These are phyloP conservation scores for Apotomis betuletana DNA, from an alignment of 2,888 invertebrate species.

Conservation along the genomic window DNA sequence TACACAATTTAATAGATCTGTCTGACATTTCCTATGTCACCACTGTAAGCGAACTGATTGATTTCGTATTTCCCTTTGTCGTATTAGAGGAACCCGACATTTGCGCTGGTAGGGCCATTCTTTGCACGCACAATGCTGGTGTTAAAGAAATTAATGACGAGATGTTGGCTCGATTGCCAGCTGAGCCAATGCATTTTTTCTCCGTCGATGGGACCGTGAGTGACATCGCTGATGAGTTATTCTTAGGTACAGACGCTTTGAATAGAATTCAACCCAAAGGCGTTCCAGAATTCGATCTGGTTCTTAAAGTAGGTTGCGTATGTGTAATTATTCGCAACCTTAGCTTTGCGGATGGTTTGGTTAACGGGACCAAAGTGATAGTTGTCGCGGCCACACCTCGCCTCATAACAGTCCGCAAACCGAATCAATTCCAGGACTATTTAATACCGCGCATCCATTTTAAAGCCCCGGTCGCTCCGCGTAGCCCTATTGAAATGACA, in stretches of 20 bases:
- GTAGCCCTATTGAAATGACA: too few species aligned
- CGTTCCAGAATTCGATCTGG: constrained; percentile 15
- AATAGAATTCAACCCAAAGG: constrained; percentile 6
- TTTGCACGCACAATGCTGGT: constrained; percentile 16
- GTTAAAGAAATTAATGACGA: not conserved
- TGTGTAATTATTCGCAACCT: constrained; percentile 41
- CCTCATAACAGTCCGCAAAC: constrained; percentile 38
- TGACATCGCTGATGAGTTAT: constrained; percentile 8
- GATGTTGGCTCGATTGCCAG: not conserved
- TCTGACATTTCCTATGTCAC: constrained; percentile 4
- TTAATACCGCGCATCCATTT: constrained; percentile 39
- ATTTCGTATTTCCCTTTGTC: constrained; percentile 7
- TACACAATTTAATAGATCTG: constrained; percentile 17
- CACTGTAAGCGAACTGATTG: not conserved
- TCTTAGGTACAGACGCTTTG: not conserved
- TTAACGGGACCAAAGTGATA: constrained; percentile 40
- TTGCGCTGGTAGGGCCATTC: constrained; percentile 9
- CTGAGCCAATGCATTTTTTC: not conserved
- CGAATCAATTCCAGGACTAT: constrained; percentile 19
- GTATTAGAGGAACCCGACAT: constrained; percentile 2
- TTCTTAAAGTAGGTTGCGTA: constrained; percentile 31
- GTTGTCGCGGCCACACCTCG: constrained; percentile 30
- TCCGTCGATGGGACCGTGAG: not conserved
- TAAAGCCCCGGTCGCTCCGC: too few species aligned
- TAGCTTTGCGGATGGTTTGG: constrained; percentile 39